Evolutionary conservation across 1,140 invertebrate species (phyloP).

Genomic region (Saccostrea echinata): DNA sequence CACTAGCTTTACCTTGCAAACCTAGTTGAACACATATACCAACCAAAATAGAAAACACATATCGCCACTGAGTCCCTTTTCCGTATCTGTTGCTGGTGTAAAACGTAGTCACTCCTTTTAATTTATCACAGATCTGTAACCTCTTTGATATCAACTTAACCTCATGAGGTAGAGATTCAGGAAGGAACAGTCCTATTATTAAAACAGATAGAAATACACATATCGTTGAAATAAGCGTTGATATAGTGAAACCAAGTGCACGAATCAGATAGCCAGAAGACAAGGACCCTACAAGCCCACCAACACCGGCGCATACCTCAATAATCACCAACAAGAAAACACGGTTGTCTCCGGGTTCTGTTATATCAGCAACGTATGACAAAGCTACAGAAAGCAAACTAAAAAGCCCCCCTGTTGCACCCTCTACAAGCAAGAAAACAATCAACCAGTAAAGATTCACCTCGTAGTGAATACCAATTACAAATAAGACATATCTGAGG

Average conservation of each 20-base stretch:
- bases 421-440: constrained; percentile 35
- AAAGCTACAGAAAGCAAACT: constrained; percentile 6
- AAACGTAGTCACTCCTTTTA: constrained; percentile 7
- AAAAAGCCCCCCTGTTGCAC: background rate
- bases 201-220: background rate
- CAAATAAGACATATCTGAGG: constrained; percentile 17
- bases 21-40: constrained; percentile 25
- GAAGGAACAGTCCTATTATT: constrained; percentile 36
- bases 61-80: constrained; percentile 33
- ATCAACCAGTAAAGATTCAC: constrained; percentile 38
- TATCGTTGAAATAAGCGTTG: background rate
- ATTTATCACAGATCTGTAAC: background rate
- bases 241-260: constrained; percentile 34
- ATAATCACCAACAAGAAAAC: constrained; percentile 35
- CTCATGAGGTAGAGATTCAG: constrained; percentile 35
- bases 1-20: background rate
- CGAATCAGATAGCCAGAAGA: constrained; percentile 48
- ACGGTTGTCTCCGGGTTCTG: constrained; percentile 36
- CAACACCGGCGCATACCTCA: constrained; percentile 17
- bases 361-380: constrained; percentile 47
- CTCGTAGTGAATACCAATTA: constrained; percentile 46
- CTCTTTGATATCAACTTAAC: background rate
- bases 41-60: constrained; percentile 23
- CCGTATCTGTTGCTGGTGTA: constrained; percentile 36
- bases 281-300: background rate